Conservation (phyloP, 2,888 invertebrate genomes). For the Spialia ferax region DNA sequence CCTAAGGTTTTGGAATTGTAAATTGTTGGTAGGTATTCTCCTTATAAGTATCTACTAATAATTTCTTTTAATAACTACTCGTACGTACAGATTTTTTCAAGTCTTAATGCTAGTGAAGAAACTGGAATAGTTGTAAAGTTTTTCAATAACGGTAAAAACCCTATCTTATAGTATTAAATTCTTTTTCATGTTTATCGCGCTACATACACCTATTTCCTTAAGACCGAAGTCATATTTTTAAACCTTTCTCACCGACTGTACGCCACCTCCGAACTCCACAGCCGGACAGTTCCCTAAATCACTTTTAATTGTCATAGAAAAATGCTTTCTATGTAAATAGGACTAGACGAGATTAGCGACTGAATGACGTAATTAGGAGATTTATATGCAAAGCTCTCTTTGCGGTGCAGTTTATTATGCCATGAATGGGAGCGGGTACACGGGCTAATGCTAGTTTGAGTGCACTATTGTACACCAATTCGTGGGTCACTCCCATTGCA, state of each 20-base stretch:
- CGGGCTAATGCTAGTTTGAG: constrained; percentile 73
- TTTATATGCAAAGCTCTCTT: constrained; percentile 84
- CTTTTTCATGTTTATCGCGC: not conserved
- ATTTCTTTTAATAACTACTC: too few relatives aligned
- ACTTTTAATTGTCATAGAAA: constrained; percentile 69
- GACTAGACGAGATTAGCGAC: constrained; percentile 76
- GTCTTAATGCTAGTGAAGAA: too few relatives aligned
- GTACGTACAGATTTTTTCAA: too few relatives aligned
- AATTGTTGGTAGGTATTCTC: too few relatives aligned
- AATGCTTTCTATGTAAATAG: constrained; percentile 73
- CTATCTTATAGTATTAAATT: too few relatives aligned
- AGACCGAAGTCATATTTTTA: not conserved
- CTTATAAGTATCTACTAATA: too few relatives aligned
- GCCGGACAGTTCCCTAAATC: constrained; percentile 65
- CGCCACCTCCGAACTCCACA: constrained; percentile 24
- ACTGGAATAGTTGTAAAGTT: too few relatives aligned
- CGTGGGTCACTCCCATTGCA: constrained; percentile 80
- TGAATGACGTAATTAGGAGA: constrained; percentile 84
- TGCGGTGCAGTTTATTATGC: constrained; percentile 83
- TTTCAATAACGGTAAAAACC: too few relatives aligned
- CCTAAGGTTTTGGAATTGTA: too few relatives aligned
- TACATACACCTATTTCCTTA: not conserved
- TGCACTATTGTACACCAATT: constrained; percentile 68
- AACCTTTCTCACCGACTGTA: constrained; percentile 41
- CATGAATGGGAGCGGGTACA: constrained; percentile 72